Evolutionary conservation across 1,140 invertebrate genomes (phyloP).

Genomic region (Chironomus striatipennis): DNA sequence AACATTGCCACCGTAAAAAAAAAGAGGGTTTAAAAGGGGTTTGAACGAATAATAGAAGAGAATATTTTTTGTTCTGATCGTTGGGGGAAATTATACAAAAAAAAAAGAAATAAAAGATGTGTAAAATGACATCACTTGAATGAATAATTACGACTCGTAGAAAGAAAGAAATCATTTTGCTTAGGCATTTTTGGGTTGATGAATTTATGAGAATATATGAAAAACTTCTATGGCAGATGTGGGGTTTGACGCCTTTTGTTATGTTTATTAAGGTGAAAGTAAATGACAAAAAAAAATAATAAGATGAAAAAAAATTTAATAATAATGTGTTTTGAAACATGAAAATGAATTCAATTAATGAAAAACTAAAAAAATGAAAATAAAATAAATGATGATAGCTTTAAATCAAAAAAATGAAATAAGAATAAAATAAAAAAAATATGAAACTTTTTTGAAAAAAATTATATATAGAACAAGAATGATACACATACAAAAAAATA

Average conservation of each 20-base stretch:
- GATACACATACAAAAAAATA: background rate
- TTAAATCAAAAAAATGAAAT: conserved; percentile 1
- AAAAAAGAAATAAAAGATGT: background rate
- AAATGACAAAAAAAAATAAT: conserved; percentile 16
- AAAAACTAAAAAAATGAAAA: background rate
- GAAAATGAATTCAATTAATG: conserved; percentile 2
- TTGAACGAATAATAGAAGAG: background rate
- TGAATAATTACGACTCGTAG: background rate
- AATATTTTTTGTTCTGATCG: background rate
- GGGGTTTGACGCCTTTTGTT: background rate
- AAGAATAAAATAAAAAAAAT: background rate
- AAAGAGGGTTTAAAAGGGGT: background rate
- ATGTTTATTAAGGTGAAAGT: conserved; percentile 3
- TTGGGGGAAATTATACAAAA: background rate
- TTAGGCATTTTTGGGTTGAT: conserved; percentile 2
- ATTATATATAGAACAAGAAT: background rate
- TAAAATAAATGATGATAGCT: conserved; percentile 19
- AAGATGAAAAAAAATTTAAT: background rate
- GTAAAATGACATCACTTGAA: background rate
- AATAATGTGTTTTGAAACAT: background rate
- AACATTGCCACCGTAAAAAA: background rate
- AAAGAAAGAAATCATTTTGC: background rate
- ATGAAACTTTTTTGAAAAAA: conserved; percentile 1
- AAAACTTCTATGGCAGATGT: background rate
- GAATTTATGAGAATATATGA: background rate